Conservation (phyloP, 2,888 invertebrate species). For the Drosophila ezoana region DNA sequence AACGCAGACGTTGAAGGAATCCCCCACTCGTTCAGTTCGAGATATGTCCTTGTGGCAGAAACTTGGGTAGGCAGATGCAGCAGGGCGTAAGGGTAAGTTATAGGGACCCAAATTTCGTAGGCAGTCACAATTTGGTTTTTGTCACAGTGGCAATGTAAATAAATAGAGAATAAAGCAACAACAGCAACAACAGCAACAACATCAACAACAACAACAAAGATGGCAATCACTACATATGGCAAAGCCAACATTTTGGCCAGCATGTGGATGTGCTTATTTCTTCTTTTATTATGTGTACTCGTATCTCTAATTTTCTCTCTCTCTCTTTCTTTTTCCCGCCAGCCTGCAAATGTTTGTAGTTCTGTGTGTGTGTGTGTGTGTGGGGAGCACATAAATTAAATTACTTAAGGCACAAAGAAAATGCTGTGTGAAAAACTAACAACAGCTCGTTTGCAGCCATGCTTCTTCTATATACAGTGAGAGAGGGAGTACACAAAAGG, state of each 20-base stretch:
- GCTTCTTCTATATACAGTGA: conserved; percentile 21
- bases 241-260: conserved; percentile 14
- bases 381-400: conserved; percentile 61
- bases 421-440: conserved; percentile 39
- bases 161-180: conserved; percentile 19
- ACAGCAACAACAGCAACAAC: conserved; percentile 3
- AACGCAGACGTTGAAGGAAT: conserved; percentile 13
- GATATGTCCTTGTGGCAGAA: background rate
- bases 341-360: background rate
- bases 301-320: conserved; percentile 7
- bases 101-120: conserved; percentile 11
- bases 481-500: background rate
- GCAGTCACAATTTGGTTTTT: conserved; percentile 28
- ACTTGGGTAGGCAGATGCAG: background rate
- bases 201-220: conserved; percentile 4
- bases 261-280: conserved; percentile 17
- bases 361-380: conserved; percentile 2
- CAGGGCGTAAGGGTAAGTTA: conserved; percentile 5
- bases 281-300: conserved; percentile 12
- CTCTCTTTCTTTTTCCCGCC: background rate
- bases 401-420: conserved; percentile 56
- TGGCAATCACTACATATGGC: conserved; percentile 20
- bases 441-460: conserved; percentile 43
- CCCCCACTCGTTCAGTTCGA: background rate
- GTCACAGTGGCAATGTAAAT: conserved; percentile 43